These are phyloP conservation scores for Campoletis sonorensis DNA, from an alignment of 1,140 invertebrate species.

Conservation along the genomic window DNA sequence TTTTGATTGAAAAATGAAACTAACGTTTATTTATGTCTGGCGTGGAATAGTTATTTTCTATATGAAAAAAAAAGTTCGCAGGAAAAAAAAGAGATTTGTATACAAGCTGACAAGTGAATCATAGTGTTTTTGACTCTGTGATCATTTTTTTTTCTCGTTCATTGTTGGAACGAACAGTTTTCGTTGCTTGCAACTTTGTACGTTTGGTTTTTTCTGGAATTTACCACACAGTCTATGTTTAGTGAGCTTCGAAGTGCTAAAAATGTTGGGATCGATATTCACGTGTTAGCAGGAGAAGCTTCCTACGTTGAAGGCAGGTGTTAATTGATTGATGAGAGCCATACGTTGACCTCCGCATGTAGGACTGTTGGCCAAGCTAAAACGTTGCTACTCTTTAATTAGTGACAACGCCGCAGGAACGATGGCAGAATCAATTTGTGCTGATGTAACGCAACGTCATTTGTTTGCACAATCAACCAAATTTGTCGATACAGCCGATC, in stretches of 20 bases:
- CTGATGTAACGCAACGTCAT: slow-evolving; percentile 48
- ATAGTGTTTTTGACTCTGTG: too few species aligned
- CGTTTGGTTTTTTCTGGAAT: neutral
- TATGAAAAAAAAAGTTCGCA: too few species aligned
- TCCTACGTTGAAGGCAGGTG: neutral
- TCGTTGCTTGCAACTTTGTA: too few species aligned
- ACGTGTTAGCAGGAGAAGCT: neutral
- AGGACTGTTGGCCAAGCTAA: neutral
- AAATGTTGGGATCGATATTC: neutral
- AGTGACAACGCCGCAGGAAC: slow-evolving; percentile 19
- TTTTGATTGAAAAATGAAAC: too few species aligned
- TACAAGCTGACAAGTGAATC: too few species aligned
- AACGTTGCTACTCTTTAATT: slow-evolving; percentile 15
- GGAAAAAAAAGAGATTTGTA: too few species aligned
- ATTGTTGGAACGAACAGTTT: too few species aligned
- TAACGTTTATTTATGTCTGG: too few species aligned
- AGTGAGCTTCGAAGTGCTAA: neutral
- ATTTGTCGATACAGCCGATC: neutral
- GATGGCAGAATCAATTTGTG: slow-evolving; percentile 48
- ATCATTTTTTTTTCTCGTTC: too few species aligned
- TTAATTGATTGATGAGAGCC: slow-evolving; percentile 42
- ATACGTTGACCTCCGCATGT: slow-evolving; percentile 8
- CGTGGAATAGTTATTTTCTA: too few species aligned
- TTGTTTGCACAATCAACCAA: slow-evolving; percentile 47
- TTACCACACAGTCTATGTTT: too few species aligned